A percentile compares a stretch with the other conserved stretches of the same genome.
phyloP scores from a whole-genome alignment of 1,140 invertebrate genomes.

The Drosophila arawakana region DNA sequence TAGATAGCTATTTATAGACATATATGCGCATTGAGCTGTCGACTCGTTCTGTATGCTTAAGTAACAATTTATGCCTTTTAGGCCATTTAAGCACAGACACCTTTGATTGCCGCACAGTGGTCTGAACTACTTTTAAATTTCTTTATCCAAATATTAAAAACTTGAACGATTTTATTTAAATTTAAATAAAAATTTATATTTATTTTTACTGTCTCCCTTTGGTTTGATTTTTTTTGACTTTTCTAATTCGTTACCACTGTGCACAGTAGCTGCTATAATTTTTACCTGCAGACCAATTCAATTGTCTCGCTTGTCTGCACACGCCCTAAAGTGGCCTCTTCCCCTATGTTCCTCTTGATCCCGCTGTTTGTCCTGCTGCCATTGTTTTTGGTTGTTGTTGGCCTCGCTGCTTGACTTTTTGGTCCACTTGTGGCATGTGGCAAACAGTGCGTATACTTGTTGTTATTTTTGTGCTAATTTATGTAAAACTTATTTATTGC shows the following conservation, averaged over 20 bases:
- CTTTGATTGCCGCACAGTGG: slow-evolving; percentile 19
- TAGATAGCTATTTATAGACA: slow-evolving; percentile 1
- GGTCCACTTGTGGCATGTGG: slow-evolving; percentile 56
- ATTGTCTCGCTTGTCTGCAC: slow-evolving; percentile 54
- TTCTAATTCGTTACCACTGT: neutral
- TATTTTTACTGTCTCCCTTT: neutral
- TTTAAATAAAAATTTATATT: slow-evolving; percentile 5
- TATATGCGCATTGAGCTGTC: neutral
- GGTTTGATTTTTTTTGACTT: neutral
- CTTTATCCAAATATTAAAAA: neutral
- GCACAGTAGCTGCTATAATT: neutral
- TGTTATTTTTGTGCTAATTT: slow-evolving; percentile 46
- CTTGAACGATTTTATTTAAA: slow-evolving; percentile 1
- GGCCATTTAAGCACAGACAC: slow-evolving; percentile 2
- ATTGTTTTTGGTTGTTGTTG: slow-evolving; percentile 47
- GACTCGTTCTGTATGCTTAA: slow-evolving; percentile 12
- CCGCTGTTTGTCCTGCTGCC: slow-evolving; percentile 6
- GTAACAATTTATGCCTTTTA: slow-evolving; percentile 19
- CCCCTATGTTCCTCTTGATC: slow-evolving; percentile 1
- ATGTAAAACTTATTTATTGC: slow-evolving; percentile 71
- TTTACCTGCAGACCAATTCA: slow-evolving; percentile 40
- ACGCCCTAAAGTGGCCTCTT: slow-evolving; percentile 12
- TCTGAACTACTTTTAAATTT: neutral
- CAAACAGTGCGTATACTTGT: slow-evolving; percentile 14
- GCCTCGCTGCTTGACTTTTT: slow-evolving; percentile 47